Evolutionary conservation across 2,113 vertebrate species (phyloP).

Genomic region (Ochotona princeps): DNA sequence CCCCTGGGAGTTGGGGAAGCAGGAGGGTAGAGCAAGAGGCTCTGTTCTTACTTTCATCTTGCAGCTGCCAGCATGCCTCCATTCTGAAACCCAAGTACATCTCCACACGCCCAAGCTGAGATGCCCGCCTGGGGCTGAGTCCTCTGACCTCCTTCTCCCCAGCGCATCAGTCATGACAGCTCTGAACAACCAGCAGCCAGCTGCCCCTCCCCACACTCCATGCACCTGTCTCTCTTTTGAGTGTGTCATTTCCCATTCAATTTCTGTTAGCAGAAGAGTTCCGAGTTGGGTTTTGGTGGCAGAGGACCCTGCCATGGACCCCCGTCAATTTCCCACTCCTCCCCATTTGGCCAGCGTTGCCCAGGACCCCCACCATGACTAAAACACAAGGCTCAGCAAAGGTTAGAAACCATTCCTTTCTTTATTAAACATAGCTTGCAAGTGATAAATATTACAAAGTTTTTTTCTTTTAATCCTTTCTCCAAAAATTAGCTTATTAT

Average conservation of each 20-base stretch:
- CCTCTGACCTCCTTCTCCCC: neutral
- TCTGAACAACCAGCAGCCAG: neutral
- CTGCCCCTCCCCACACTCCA: neutral
- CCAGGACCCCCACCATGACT: neutral
- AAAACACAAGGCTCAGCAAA: slow-evolving; percentile 76
- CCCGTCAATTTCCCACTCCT: neutral
- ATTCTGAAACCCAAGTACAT: neutral
- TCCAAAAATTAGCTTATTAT: slow-evolving; percentile 98
- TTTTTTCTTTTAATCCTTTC: slow-evolving; percentile 90
- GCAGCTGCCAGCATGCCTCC: neutral
- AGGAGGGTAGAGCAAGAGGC: neutral
- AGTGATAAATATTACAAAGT: slow-evolving; percentile 99
- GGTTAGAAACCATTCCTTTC: slow-evolving; percentile 96
- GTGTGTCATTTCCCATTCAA: neutral
- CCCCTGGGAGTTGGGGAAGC: rapidly evolving
- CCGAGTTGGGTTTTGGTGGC: neutral
- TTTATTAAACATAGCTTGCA: slow-evolving; percentile 99
- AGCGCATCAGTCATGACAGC: neutral
- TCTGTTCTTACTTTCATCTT: neutral
- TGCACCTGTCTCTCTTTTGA: neutral
- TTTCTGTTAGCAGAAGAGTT: neutral
- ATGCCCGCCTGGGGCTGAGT: neutral
- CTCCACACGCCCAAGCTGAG: neutral
- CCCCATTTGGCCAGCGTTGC: neutral
- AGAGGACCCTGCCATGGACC: neutral